These are phyloP conservation scores for Thymelicus acteon DNA, from an alignment of 2,888 invertebrate species.

Conservation along the genomic window DNA sequence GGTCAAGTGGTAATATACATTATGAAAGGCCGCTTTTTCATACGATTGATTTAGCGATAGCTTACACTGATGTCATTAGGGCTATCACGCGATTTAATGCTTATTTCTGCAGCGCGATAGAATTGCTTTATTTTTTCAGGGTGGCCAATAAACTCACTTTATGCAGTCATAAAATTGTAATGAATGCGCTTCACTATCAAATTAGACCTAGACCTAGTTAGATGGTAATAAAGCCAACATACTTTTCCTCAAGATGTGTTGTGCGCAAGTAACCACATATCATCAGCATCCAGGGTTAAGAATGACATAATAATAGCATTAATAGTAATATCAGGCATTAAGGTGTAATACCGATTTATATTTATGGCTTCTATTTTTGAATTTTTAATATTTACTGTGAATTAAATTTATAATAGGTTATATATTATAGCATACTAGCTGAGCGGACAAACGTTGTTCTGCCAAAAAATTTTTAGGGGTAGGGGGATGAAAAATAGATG, in stretches of 20 bases:
- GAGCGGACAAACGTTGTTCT: too few species aligned
- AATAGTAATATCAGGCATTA: too few species aligned
- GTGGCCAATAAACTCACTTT: not conserved
- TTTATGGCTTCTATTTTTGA: too few species aligned
- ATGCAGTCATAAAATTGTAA: conserved; percentile 5
- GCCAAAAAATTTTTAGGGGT: too few species aligned
- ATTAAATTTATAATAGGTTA: too few species aligned
- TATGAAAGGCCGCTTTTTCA: not conserved
- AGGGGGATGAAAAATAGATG: too few species aligned
- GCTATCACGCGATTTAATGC: conserved; percentile 25
- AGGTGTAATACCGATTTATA: too few species aligned
- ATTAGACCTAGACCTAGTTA: conserved; percentile 3
- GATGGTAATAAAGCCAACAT: not conserved
- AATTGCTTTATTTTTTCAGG: conserved; percentile 5
- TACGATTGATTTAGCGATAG: conserved; percentile 23
- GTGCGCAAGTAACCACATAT: too few species aligned
- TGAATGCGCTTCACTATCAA: not conserved
- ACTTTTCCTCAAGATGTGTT: not conserved
- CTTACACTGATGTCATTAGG: conserved; percentile 11
- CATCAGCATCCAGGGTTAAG: too few species aligned
- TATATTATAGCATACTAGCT: too few species aligned
- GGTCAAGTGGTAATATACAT: not conserved
- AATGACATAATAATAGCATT: too few species aligned
- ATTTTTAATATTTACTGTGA: too few species aligned
- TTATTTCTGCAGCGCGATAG: conserved; percentile 14